Base-by-base conservation (phyloP, 2,888 invertebrate species). In the Calameuta filiformis region DNA sequence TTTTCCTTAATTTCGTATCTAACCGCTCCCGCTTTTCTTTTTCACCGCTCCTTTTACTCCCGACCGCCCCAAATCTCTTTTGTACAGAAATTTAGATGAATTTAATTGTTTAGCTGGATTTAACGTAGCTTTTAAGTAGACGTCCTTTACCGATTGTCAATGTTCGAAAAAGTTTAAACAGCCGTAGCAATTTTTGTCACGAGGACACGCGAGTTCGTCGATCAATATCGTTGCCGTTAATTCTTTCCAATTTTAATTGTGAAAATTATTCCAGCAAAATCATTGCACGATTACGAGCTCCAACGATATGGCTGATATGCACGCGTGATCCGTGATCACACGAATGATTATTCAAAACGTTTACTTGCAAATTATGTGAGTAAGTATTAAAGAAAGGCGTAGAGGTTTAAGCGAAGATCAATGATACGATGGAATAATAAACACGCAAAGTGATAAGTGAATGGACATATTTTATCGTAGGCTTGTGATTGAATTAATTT, bases 391-490 rank as follows among this genome's bases (percentile, higher is more conserved):
- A 35, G 35, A 40, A 75, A 76, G 31, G 33, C 69, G 35, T 35
- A 23, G 73, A 23, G n/a, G 76, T 68, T 76, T 68, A 34, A 73
- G 37, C 12, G 69, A 56, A 68, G 56, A 75, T 30, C 9, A 37
- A 76, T 35, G 35, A 76, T 11, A 71, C 30, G 34, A 73, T 71
- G 4, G 35, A 69, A 73, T 69, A 69, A 81, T 73, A 83, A 78
- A 81, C 76, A 82, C 80, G 79, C 82, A 76, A 82, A 84, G 82
- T 83, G 85, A 83, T 83, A 81, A 85, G 83, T 81, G 83, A 85
- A 85, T 83, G 84, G 84, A 85, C 84, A 86, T 86, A 86, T 88
- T 88, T 89, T 87, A 84, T 86, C 86, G 86, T 86, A 87, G 87
- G 87, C 85, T 88, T 88, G 89, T 87, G 87, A 88, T 88, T 87